Evolutionary conservation across 1,140 invertebrate genomes (phyloP), one percentile per base, ranked within the genome.

Genomic region (Pissodes strobi): DNA sequence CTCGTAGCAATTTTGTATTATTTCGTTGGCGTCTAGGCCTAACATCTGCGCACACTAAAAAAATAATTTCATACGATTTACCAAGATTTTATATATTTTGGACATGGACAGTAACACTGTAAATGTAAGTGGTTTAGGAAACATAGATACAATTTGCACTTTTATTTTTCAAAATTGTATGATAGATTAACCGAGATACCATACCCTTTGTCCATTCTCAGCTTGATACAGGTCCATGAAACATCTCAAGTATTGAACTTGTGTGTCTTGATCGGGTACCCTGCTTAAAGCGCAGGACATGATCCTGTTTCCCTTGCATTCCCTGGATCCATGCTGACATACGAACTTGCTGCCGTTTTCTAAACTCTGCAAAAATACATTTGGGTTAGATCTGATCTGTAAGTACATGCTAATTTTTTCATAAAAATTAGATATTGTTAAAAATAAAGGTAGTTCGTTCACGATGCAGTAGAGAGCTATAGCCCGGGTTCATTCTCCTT

Each of bases 11-110:
- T 43, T 53, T 2, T 64, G 52, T 55, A 79, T 76, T 13, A 82
- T 73, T 10, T 77, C 55, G 2, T 79, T 68, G 22, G 69, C 68
- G 6, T 58, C 70, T 2, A 84, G 25, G n/a, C 76, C 79, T 2
- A 73, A 69, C 13, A 69, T 51, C 22, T 69, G 27, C 13, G 81
- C 80, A 67, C 85, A 86, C 85, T 87, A 39, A 48, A 68, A 62
- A 23, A 75, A 73, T n/a, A 62, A 56, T 25, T 45, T 17, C 41
- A 43, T n/a, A 51, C 18, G 19, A 12, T 49, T 25, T 48, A 41
- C 0, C 49, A 48, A 10, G 23, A 6, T 6, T 12, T 41, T 41
- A 41, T 21, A 48, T 49, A 46, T 30, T 12, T 9, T 39, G 34
- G 18, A 22, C 21, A 55, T 23, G 18, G n/a, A n/a, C n/a, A 51